phyloP scores from a whole-genome alignment of 35 echinoderm and acorn worm species.

The Strongylocentrotus purpuratus region DNA sequence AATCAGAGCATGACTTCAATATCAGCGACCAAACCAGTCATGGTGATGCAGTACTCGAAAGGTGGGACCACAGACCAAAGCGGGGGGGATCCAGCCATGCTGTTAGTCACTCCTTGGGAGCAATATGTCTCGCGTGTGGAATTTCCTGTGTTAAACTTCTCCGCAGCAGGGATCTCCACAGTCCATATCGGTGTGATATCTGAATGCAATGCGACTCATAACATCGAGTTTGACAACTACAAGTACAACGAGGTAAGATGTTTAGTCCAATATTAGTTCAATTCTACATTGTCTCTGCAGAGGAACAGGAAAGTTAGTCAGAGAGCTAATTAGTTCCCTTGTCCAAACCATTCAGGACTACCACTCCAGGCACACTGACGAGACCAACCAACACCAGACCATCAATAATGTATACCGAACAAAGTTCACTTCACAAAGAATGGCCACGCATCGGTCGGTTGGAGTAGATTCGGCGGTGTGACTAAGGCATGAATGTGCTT shows the following conservation, averaged over 20 bases:
- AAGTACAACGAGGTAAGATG: neutral
- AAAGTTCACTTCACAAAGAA: too few species aligned
- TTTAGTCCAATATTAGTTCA: neutral
- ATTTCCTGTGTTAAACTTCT: neutral
- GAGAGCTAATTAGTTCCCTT: neutral
- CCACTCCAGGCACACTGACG: too few species aligned
- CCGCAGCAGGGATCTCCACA: neutral
- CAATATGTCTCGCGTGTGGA: neutral
- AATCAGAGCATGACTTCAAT: conserved; percentile 25
- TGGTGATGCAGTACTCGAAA: conserved; percentile 32
- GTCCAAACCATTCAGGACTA: too few species aligned
- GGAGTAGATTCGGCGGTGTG: too few species aligned
- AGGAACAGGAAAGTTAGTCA: neutral
- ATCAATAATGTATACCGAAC: too few species aligned
- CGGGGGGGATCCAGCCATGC: conserved; percentile 18
- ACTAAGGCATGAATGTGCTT: too few species aligned
- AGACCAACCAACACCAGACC: too few species aligned
- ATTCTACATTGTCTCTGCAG: too few species aligned
- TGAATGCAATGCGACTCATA: neutral
- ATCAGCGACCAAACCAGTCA: neutral
- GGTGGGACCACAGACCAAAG: neutral
- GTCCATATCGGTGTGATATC: neutral
- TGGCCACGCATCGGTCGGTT: too few species aligned
- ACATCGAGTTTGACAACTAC: neutral
- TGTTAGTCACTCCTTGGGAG: conserved; percentile 15